Evolutionary conservation across 2,888 invertebrate genomes (phyloP).

Genomic region (Abrostola tripartita): DNA sequence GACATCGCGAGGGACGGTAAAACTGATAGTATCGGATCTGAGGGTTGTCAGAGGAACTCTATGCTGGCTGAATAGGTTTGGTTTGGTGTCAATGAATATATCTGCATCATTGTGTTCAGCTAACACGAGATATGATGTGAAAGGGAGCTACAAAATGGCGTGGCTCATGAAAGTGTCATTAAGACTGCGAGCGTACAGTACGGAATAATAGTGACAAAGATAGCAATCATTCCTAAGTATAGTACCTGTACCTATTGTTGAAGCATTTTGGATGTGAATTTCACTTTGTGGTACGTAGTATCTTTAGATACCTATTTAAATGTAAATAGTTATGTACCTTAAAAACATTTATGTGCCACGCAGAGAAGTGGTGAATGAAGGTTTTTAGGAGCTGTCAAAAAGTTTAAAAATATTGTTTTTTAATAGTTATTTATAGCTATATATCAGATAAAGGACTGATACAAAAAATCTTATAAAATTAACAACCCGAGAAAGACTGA

Average conservation of each 20-base stretch:
- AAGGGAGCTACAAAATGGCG: slow-evolving; percentile 27
- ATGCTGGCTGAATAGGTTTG: slow-evolving; percentile 66
- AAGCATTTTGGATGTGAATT: neutral
- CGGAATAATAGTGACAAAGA: slow-evolving; percentile 11
- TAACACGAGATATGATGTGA: slow-evolving; percentile 47
- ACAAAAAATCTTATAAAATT: too few relatives aligned
- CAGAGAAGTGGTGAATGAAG: too few relatives aligned
- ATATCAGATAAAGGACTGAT: too few relatives aligned
- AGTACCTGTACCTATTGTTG: neutral
- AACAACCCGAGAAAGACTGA: too few relatives aligned
- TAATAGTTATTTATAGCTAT: too few relatives aligned
- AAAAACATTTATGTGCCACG: too few relatives aligned
- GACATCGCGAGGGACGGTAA: slow-evolving; percentile 71
- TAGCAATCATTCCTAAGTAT: neutral
- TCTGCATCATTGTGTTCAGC: slow-evolving; percentile 59
- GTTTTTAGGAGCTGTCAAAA: too few relatives aligned
- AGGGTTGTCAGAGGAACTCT: slow-evolving; percentile 70
- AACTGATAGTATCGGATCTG: slow-evolving; percentile 77
- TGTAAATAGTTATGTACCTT: too few relatives aligned
- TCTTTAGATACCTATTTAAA: too few relatives aligned
- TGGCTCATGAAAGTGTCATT: slow-evolving; percentile 35
- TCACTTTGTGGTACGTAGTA: neutral
- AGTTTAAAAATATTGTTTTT: too few relatives aligned
- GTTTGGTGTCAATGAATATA: slow-evolving; percentile 67
- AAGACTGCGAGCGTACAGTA: slow-evolving; percentile 4